Percentiles rank a stretch among this genome's conserved stretches.
phyloP scores from a whole-genome alignment of 2,797 vertebrate species.

The Apogon hyalosoma region DNA sequence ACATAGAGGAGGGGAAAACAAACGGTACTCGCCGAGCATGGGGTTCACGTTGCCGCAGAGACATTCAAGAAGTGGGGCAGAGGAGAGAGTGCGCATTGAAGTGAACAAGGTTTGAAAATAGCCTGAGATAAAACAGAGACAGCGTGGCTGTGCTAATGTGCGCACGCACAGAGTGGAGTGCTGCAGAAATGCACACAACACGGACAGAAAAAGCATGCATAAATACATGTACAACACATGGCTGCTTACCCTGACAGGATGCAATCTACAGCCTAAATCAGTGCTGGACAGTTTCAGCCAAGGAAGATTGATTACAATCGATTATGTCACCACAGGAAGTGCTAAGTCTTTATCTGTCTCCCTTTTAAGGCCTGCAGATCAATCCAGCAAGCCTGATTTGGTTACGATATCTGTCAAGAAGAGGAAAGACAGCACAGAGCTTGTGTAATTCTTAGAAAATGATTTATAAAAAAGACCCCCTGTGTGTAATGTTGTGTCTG shows the following conservation, averaged over 20 bases:
- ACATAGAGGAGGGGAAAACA: constrained; percentile 55
- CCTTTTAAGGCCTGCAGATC: constrained; percentile 56
- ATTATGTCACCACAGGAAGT: constrained; percentile 67
- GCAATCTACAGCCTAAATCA: constrained; percentile 24
- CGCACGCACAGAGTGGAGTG: neutral
- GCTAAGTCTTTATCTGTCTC: constrained; percentile 59
- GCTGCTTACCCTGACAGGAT: constrained; percentile 13
- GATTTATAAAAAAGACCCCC: constrained; percentile 9
- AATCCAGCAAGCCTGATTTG: constrained; percentile 56
- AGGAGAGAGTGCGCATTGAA: constrained; percentile 50
- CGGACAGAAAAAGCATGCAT: neutral
- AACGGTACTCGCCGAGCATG: constrained; percentile 46
- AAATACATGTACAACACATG: constrained; percentile 2
- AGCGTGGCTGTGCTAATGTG: constrained; percentile 32
- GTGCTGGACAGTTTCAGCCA: constrained; percentile 23
- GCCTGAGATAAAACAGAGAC: constrained; percentile 67
- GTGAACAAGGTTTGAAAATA: constrained; percentile 76
- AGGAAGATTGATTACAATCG: constrained; percentile 65
- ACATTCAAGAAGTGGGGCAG: constrained; percentile 71
- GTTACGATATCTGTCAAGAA: constrained; percentile 53
- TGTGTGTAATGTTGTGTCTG: constrained; percentile 25
- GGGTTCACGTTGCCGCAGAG: constrained; percentile 65
- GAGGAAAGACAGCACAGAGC: constrained; percentile 21
- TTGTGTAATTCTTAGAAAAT: constrained; percentile 20
- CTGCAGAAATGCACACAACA: constrained; percentile 19